These are phyloP conservation scores for Xylocopa sonorina DNA, from an alignment of 1,140 invertebrate species.

Conservation along the genomic window DNA sequence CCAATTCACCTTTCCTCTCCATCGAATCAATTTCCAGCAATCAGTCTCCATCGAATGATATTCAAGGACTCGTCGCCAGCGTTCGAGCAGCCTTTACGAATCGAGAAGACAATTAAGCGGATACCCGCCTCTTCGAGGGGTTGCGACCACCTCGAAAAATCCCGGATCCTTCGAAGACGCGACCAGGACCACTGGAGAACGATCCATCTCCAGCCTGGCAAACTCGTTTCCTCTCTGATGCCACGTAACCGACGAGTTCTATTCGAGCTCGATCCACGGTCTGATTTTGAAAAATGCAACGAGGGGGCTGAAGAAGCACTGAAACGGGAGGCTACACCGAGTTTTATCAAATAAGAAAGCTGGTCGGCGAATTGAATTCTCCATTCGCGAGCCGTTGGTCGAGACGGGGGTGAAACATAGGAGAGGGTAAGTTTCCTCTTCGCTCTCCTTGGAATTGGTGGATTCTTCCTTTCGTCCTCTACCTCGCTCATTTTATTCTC, in stretches of 20 bases:
- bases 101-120: conserved; percentile 29
- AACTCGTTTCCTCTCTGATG: conserved; percentile 47
- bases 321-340: not conserved
- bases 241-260: too few species aligned
- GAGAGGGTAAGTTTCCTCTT: not conserved
- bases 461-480: not conserved
- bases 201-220: conserved; percentile 32
- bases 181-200: not conserved
- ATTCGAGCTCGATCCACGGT: too few species aligned
- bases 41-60: conserved; percentile 1
- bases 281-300: conserved; percentile 61
- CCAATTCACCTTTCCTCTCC: not conserved
- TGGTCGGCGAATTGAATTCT: conserved; percentile 70
- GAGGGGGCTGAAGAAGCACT: not conserved
- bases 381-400: conserved; percentile 40
- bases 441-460: not conserved
- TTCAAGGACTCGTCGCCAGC: not conserved
- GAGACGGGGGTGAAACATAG: not conserved
- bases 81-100: not conserved
- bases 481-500: not conserved
- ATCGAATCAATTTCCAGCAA: conserved; percentile 16
- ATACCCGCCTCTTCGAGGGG: not conserved
- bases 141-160: not conserved
- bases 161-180: not conserved
- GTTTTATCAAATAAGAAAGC: conserved; percentile 67